These are phyloP conservation scores for Petrophora chlorosata DNA, from an alignment of 2,888 invertebrate species.

Conservation along the genomic window DNA sequence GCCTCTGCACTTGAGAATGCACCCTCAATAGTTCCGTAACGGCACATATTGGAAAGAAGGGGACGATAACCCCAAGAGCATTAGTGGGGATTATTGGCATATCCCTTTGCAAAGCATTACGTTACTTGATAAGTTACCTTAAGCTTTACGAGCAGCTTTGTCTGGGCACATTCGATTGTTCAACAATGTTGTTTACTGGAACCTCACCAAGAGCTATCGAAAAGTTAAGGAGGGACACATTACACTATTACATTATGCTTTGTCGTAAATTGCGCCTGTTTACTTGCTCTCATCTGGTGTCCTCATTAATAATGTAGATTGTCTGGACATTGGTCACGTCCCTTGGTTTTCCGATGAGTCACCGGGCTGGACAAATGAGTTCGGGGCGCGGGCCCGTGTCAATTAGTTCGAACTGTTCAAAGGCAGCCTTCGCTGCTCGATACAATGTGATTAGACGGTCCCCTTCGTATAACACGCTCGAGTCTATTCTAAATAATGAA, in stretches of 20 bases:
- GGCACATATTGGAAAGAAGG: conserved; percentile 64
- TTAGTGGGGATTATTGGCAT: conserved; percentile 74
- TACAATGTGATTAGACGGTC: conserved; percentile 42
- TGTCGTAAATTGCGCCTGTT: conserved; percentile 23
- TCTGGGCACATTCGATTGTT: conserved; percentile 42
- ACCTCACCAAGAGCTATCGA: conserved; percentile 20
- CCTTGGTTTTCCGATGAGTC: conserved; percentile 68
- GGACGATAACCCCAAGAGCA: conserved; percentile 61
- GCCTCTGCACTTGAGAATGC: conserved; percentile 72
- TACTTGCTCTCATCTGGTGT: conserved; percentile 55
- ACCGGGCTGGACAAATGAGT: conserved; percentile 64
- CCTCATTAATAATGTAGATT: conserved; percentile 54
- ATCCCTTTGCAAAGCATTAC: conserved; percentile 72
- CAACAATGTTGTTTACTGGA: conserved; percentile 36
- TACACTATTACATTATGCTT: neutral
- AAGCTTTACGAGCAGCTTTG: conserved; percentile 65
- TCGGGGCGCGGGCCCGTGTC: conserved; percentile 53
- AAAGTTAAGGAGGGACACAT: conserved; percentile 16
- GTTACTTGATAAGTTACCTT: conserved; percentile 68
- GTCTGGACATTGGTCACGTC: conserved; percentile 41
- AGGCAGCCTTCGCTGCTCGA: conserved; percentile 43
- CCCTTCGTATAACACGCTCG: conserved; percentile 29
- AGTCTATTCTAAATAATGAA: conserved; percentile 38
- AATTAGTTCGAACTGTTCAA: conserved; percentile 56
- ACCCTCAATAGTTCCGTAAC: conserved; percentile 61